A percentile compares a stretch with the other conserved stretches of the same genome.
Conservation (phyloP, 1,140 invertebrate species). For the Drosophila suzukii region DNA sequence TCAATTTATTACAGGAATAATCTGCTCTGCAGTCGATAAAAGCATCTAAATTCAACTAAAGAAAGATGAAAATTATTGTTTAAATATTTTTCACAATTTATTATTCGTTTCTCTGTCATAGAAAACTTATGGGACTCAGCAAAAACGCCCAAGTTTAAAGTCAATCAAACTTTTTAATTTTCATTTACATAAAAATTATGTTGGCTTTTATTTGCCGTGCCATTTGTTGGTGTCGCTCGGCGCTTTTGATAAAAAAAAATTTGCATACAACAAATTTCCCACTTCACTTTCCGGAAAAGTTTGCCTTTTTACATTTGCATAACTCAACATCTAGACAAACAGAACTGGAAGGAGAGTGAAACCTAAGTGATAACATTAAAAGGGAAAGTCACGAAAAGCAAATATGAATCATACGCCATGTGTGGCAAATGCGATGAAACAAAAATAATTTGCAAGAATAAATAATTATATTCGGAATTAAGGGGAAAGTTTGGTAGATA, state of each 20-base stretch:
- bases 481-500: constrained; percentile 18
- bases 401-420: constrained; percentile 80
- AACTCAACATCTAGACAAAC: constrained; percentile 60
- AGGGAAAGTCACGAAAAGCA: constrained; percentile 66
- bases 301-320: constrained; percentile 59
- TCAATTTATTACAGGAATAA: not conserved
- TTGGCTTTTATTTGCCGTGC: constrained; percentile 34
- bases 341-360: constrained; percentile 2
- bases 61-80: not conserved
- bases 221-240: constrained; percentile 32
- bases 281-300: constrained; percentile 35
- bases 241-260: constrained; percentile 40
- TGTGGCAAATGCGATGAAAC: constrained; percentile 52
- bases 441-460: constrained; percentile 40
- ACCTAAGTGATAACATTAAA: constrained; percentile 55
- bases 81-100: not conserved
- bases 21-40: not conserved
- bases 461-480: constrained; percentile 28
- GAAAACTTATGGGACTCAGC: constrained; percentile 7
- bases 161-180: constrained; percentile 75
- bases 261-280: constrained; percentile 47
- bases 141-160: constrained; percentile 24
- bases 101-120: not conserved
- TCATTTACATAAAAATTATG: constrained; percentile 75
- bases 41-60: not conserved